phyloP scores from a whole-genome alignment of 2,113 vertebrate species.

The Trematocara nigrifrons region DNA sequence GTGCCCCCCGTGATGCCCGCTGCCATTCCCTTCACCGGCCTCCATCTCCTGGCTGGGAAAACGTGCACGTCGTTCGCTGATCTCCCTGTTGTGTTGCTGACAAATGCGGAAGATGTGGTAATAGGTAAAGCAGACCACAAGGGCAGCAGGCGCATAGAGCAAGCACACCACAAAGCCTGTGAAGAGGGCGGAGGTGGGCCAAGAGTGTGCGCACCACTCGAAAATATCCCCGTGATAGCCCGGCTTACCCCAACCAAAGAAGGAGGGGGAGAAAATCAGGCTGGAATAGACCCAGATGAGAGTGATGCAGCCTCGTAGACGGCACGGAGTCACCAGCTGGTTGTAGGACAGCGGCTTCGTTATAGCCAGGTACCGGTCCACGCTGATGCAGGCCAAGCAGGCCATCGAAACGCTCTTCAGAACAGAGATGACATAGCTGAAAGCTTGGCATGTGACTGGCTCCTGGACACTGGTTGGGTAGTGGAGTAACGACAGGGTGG shows the following conservation, averaged over 20 bases:
- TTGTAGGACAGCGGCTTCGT: constrained; percentile 97
- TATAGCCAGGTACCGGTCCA: constrained; percentile 96
- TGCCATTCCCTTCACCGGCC: constrained; percentile 76
- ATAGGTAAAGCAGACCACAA: constrained; percentile 96
- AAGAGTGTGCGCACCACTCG: constrained; percentile 95
- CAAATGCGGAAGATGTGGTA: constrained; percentile 99
- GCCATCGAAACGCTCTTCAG: constrained; percentile 98
- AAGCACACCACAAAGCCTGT: constrained; percentile 96
- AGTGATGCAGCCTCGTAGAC: constrained; percentile 88
- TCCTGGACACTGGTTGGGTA: constrained; percentile 90
- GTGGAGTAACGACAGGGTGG: constrained; percentile 92
- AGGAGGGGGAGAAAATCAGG: constrained; percentile 90
- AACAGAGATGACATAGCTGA: constrained; percentile 97
- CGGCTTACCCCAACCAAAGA: constrained; percentile 98
- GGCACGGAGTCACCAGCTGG: constrained; percentile 94
- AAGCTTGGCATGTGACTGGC: constrained; percentile 92
- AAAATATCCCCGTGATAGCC: constrained; percentile 99
- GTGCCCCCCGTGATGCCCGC: constrained; percentile 73
- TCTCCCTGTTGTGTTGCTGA: constrained; percentile 97
- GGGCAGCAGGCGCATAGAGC: constrained; percentile 92
- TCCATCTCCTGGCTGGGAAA: constrained; percentile 93
- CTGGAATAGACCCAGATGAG: constrained; percentile 96
- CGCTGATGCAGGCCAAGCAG: constrained; percentile 93
- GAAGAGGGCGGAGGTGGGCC: constrained; percentile 95
- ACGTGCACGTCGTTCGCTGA: constrained; percentile 88